These are phyloP conservation scores for Cygnus buccinator DNA, from an alignment of 2,113 vertebrate genomes.

Conservation along the genomic window DNA sequence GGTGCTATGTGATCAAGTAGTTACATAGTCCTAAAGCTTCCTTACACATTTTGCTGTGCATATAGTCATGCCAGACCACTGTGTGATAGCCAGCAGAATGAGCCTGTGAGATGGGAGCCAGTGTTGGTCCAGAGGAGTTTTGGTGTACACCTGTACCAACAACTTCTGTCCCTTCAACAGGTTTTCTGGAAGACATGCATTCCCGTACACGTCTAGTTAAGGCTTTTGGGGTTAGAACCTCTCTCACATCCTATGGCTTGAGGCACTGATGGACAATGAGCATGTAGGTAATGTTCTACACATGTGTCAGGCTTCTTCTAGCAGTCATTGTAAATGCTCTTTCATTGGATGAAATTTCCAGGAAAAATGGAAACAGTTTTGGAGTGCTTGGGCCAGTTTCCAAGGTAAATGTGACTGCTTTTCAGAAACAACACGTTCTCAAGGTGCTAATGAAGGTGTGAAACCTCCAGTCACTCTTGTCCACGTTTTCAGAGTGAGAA, in stretches of 20 bases:
- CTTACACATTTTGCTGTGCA: not conserved
- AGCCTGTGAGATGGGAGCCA: accelerated
- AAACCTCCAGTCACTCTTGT: not conserved
- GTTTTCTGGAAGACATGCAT: not conserved
- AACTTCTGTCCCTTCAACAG: not conserved
- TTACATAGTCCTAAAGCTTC: not conserved
- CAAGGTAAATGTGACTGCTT: not conserved
- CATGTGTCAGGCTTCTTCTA: not conserved
- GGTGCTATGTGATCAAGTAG: not conserved
- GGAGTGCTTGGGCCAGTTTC: not conserved
- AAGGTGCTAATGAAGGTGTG: not conserved
- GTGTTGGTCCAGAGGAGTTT: not conserved
- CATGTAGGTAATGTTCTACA: not conserved
- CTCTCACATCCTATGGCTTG: not conserved
- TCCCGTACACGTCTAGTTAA: not conserved
- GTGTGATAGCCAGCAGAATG: not conserved
- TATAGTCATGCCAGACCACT: not conserved
- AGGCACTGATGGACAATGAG: not conserved
- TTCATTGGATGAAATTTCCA: not conserved
- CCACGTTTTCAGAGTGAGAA: not conserved
- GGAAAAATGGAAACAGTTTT: not conserved
- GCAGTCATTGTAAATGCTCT: not conserved
- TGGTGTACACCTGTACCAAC: not conserved
- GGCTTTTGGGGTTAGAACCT: not conserved
- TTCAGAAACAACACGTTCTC: not conserved